These are phyloP conservation scores for Callionymus lyra DNA, from an alignment of 2,113 vertebrate species.

Conservation along the genomic window DNA sequence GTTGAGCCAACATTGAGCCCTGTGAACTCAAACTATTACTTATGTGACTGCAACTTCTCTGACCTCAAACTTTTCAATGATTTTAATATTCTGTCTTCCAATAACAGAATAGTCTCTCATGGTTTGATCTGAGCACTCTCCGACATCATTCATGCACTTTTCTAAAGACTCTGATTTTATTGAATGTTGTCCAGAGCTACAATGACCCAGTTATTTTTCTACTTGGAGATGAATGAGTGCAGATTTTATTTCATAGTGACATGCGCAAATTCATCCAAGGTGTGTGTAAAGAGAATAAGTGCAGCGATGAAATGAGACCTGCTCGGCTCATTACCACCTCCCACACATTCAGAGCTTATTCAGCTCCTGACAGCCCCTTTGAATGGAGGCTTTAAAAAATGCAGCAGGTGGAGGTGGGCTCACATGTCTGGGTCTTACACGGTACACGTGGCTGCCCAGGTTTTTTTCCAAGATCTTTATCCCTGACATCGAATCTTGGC, in stretches of 20 bases:
- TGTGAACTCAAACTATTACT: too few relatives aligned
- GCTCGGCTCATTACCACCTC: conserved; percentile 4
- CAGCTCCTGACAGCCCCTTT: conserved; percentile 14
- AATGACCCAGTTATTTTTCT: too few relatives aligned
- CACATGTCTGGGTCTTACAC: conserved; percentile 10
- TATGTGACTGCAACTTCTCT: too few relatives aligned
- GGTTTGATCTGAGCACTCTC: too few relatives aligned
- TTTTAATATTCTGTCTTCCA: too few relatives aligned
- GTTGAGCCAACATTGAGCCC: too few relatives aligned
- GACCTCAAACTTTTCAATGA: too few relatives aligned
- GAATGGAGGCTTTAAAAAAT: conserved; percentile 35
- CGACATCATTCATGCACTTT: too few relatives aligned
- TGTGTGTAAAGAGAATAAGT: background rate
- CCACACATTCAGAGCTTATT: conserved; percentile 10
- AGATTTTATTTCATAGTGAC: background rate
- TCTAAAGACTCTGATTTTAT: too few relatives aligned
- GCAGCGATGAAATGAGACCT: background rate
- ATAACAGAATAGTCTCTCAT: too few relatives aligned
- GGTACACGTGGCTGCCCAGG: background rate
- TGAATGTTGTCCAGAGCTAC: too few relatives aligned
- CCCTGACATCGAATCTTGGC: background rate
- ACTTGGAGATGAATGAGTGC: background rate
- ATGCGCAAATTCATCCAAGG: too few relatives aligned
- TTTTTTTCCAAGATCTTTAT: conserved; percentile 3
- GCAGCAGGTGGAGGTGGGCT: conserved; percentile 18